Evolutionary conservation across 2,888 invertebrate species (phyloP).

Genomic region (Stenichneumon culpator): DNA sequence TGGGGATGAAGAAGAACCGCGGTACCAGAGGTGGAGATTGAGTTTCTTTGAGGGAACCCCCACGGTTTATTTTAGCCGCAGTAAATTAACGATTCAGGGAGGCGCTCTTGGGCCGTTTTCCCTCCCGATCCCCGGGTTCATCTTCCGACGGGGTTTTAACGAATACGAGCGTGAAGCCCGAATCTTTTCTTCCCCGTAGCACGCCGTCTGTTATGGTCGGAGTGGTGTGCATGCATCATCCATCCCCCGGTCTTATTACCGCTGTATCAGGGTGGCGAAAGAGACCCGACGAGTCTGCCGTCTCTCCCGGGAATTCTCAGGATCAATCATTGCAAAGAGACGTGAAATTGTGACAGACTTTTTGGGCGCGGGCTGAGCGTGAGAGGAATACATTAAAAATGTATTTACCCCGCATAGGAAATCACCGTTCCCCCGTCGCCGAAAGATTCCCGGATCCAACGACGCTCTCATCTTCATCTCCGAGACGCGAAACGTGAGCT

Average conservation of each 20-base stretch:
- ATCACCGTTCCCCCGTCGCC: neutral
- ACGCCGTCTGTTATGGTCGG: constrained; percentile 16
- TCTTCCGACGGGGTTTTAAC: constrained; percentile 70
- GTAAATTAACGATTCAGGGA: constrained; percentile 78
- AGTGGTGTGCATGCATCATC: constrained; percentile 40
- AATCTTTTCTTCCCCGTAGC: constrained; percentile 67
- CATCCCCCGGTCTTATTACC: constrained; percentile 41
- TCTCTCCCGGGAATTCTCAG: constrained; percentile 26
- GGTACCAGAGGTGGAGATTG: constrained; percentile 61
- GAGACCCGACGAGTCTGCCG: constrained; percentile 55
- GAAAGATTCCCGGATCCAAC: constrained; percentile 26
- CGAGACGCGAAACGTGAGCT: constrained; percentile 27
- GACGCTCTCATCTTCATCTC: constrained; percentile 37
- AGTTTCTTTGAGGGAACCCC: constrained; percentile 62
- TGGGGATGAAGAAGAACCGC: constrained; percentile 16
- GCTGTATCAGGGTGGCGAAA: constrained; percentile 59
- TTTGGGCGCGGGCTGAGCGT: constrained; percentile 19
- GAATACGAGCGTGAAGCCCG: constrained; percentile 68
- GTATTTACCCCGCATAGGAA: neutral
- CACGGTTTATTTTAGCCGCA: constrained; percentile 77
- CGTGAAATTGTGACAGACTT: constrained; percentile 61
- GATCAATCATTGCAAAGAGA: constrained; percentile 67
- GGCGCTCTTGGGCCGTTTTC: constrained; percentile 5
- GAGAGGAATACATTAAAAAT: constrained; percentile 56
- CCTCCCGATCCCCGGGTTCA: constrained; percentile 32